Conservation (phyloP, 1,140 invertebrate species). For the Cydia pomonella region DNA sequence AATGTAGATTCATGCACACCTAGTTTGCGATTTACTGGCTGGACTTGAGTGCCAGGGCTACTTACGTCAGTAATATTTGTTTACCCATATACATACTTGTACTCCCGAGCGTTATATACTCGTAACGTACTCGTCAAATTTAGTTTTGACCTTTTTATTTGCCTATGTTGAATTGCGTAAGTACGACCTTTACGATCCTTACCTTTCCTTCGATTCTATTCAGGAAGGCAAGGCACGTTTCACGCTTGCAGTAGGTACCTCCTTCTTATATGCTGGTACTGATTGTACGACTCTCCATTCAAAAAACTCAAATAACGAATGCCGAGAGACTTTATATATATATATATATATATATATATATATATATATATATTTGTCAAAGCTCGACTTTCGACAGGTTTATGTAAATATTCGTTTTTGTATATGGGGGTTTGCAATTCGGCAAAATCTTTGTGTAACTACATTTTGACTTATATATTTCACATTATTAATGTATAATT, state of each 20-base stretch:
- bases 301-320: constrained; percentile 2
- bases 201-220: background rate
- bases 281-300: constrained; percentile 18
- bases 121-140: background rate
- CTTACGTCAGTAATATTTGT: background rate
- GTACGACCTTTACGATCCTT: constrained; percentile 19
- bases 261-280: background rate
- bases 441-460: too few relatives aligned
- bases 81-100: background rate
- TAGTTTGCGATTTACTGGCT: background rate
- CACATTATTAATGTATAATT: too few relatives aligned
- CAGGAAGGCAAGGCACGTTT: constrained; percentile 6
- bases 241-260: constrained; percentile 4
- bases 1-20: constrained; percentile 11
- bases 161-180: constrained; percentile 19
- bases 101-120: background rate
- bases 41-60: background rate
- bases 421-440: too few relatives aligned
- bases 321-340: background rate
- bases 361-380: too few relatives aligned
- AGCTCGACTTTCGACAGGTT: background rate
- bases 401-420: too few relatives aligned
- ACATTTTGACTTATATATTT: too few relatives aligned
- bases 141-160: background rate
- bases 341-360: too few relatives aligned